Evolutionary conservation across 1,140 invertebrate genomes (phyloP).

Genomic region (Trigoniulus corallinus): DNA sequence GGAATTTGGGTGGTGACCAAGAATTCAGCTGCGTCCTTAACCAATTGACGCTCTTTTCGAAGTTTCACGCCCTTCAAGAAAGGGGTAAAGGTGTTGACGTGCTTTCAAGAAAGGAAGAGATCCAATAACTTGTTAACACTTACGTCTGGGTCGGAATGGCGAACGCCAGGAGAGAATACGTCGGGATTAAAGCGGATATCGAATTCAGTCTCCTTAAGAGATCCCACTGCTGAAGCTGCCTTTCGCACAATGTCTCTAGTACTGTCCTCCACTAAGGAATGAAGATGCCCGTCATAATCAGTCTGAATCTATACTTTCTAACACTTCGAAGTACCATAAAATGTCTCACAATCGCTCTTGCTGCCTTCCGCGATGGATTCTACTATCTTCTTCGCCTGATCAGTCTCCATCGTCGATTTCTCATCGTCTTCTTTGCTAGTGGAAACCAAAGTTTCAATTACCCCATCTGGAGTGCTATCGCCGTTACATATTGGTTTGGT

Average conservation of each 20-base stretch:
- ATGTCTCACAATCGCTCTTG: slow-evolving; percentile 50
- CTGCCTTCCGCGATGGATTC: slow-evolving; percentile 62
- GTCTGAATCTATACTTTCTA: slow-evolving; percentile 3
- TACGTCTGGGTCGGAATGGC: slow-evolving; percentile 49
- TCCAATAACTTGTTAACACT: too few species aligned
- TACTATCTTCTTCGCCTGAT: slow-evolving; percentile 81
- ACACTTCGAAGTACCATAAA: slow-evolving; percentile 2
- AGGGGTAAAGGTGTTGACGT: too few species aligned
- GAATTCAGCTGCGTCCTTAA: slow-evolving; percentile 90
- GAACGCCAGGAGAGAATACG: slow-evolving; percentile 85
- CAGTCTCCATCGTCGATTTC: slow-evolving; percentile 33
- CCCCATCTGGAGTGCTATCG: not conserved
- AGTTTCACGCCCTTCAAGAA: slow-evolving; percentile 39
- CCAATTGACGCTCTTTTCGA: slow-evolving; percentile 66
- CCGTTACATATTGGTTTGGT: slow-evolving; percentile 5
- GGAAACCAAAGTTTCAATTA: not conserved
- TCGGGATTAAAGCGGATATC: slow-evolving; percentile 97
- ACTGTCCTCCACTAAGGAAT: slow-evolving; percentile 63
- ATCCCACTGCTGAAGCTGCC: slow-evolving; percentile 76
- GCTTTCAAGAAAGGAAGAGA: too few species aligned
- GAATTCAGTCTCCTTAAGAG: slow-evolving; percentile 84
- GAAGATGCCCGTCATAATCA: slow-evolving; percentile 5
- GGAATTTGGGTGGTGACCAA: slow-evolving; percentile 84
- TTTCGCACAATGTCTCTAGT: slow-evolving; percentile 76
- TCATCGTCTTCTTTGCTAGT: slow-evolving; percentile 9